Percentiles rank a stretch among this genome's conserved stretches.
These are phyloP conservation scores for Chlorops oryzae DNA, from an alignment of 1,140 invertebrate species.

Conservation along the genomic window DNA sequence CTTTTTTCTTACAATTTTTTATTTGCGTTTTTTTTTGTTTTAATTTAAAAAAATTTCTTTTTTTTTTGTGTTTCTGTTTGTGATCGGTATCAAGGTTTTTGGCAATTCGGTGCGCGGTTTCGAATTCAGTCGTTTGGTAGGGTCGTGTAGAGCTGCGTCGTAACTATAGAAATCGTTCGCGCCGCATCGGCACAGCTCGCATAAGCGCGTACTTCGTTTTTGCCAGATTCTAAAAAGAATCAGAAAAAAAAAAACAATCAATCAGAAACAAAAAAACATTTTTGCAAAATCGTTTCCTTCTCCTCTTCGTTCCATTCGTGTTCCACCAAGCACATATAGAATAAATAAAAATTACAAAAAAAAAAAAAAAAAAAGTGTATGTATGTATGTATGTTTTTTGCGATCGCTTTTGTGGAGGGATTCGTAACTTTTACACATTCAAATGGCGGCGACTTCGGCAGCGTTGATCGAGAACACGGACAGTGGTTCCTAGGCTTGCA, in stretches of 20 bases:
- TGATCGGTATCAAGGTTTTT: constrained; percentile 49
- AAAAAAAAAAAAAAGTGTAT: no score
- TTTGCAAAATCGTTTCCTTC: no score
- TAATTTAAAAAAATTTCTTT: constrained; percentile 1
- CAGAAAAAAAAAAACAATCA: no score
- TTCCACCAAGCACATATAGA: no score
- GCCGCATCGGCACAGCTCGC: background rate
- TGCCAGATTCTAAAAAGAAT: no score
- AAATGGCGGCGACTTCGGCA: background rate
- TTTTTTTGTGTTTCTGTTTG: constrained; percentile 11
- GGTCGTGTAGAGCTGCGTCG: constrained; percentile 24
- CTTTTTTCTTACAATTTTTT: background rate
- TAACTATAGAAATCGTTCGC: background rate
- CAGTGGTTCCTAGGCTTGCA: background rate
- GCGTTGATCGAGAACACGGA: background rate
- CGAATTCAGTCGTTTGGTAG: constrained; percentile 42
- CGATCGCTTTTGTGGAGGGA: no score
- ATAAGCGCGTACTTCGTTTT: background rate
- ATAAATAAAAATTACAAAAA: no score
- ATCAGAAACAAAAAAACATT: no score
- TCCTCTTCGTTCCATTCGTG: no score
- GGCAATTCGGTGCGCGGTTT: constrained; percentile 45
- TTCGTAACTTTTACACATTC: no score
- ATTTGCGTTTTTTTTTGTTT: constrained; percentile 8
- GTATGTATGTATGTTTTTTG: no score